phyloP scores from a whole-genome alignment of 2,113 vertebrate species.

The Aptenodytes patagonicus region DNA sequence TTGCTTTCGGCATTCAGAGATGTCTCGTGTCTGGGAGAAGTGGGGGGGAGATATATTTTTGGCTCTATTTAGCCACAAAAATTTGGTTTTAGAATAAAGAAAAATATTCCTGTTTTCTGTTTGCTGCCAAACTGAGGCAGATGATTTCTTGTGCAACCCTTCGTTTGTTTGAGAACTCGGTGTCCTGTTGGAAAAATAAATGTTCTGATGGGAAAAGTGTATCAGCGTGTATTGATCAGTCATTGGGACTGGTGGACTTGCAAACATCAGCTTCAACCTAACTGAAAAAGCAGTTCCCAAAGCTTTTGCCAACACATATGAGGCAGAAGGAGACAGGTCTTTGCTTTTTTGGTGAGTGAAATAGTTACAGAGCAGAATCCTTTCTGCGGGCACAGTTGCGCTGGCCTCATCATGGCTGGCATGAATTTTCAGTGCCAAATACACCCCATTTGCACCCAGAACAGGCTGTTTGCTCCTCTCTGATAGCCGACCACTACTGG shows the following conservation, averaged over 20 bases:
- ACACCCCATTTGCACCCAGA: background rate
- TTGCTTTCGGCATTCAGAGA: background rate
- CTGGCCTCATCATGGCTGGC: accelerated
- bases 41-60: slow-evolving; percentile 16
- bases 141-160: slow-evolving; percentile 16
- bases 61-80: slow-evolving; percentile 42
- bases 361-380: background rate
- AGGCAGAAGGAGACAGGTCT: background rate
- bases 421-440: background rate
- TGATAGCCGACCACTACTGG: background rate
- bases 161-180: background rate
- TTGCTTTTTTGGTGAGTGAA: background rate
- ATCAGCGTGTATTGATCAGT: background rate
- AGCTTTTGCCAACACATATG: background rate
- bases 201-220: background rate
- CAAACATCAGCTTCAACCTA: background rate
- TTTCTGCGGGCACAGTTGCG: background rate
- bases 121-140: slow-evolving; percentile 39
- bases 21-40: slow-evolving; percentile 23
- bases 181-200: slow-evolving; percentile 45
- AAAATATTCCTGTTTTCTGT: background rate
- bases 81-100: slow-evolving; percentile 38
- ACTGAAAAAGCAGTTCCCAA: background rate
- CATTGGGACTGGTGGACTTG: background rate
- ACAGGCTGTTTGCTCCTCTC: background rate